These are phyloP conservation scores for Villa cingulata DNA, from an alignment of 2,888 invertebrate genomes.

Conservation along the genomic window DNA sequence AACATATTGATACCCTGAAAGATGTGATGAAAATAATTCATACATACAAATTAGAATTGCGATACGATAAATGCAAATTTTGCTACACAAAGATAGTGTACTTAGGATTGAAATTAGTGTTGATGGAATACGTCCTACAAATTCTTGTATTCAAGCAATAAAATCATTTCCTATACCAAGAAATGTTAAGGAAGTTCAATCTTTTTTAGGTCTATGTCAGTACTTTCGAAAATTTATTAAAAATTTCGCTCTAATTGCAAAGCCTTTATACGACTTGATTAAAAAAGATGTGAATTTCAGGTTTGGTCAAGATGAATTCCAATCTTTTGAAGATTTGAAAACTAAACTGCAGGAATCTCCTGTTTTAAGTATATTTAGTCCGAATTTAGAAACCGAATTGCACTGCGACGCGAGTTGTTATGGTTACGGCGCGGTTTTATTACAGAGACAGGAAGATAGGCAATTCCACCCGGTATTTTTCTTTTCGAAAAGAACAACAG, in stretches of 20 bases:
- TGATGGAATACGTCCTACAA: conserved; percentile 6
- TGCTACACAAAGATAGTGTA: conserved; percentile 9
- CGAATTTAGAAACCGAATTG: conserved; percentile 18
- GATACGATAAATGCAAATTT: conserved; percentile 12
- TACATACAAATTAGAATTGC: conserved; percentile 9
- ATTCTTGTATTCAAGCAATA: conserved; percentile 7
- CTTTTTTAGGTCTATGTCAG: conserved; percentile 4
- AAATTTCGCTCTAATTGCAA: conserved; percentile 14
- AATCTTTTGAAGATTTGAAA: conserved; percentile 9
- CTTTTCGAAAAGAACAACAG: too few relatives aligned
- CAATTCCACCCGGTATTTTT: conserved; percentile 20
- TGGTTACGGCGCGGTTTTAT: conserved; percentile 19
- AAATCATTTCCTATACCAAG: conserved; percentile 12
- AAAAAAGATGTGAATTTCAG: conserved; percentile 4
- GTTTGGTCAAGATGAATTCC: conserved; percentile 1
- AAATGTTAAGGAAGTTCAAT: conserved; percentile 14
- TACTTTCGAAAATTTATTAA: conserved; percentile 18
- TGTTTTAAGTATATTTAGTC: conserved; percentile 20
- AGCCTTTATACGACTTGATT: conserved; percentile 14
- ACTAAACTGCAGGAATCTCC: conserved; percentile 6
- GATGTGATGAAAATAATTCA: conserved; percentile 8
- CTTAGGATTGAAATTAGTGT: neutral
- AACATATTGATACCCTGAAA: conserved; percentile 8
- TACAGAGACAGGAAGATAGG: conserved; percentile 15
- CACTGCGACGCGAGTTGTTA: conserved; percentile 19